phyloP scores from a whole-genome alignment of 1,140 invertebrate species.

The Hypsibius dujardini region DNA sequence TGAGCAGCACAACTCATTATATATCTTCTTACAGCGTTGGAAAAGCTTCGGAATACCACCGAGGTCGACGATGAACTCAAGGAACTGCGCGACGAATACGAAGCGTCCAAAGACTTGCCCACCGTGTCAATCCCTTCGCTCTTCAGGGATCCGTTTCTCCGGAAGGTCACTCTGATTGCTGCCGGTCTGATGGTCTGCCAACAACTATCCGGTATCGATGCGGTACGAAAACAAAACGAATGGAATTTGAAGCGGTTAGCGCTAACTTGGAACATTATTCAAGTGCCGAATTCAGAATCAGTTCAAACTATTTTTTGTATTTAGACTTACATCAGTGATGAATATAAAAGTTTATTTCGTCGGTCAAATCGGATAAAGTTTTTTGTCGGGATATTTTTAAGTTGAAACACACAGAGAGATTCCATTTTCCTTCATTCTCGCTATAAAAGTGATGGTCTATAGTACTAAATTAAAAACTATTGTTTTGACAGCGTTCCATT shows the following conservation, averaged over 20 bases:
- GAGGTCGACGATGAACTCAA: conserved; percentile 80
- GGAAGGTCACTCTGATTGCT: conserved; percentile 29
- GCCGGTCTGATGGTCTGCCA: conserved; percentile 31
- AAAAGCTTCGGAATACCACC: conserved; percentile 61
- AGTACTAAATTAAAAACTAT: too few relatives aligned
- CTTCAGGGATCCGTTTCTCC: conserved; percentile 25
- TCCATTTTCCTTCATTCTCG: too few relatives aligned
- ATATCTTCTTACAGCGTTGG: conserved; percentile 40
- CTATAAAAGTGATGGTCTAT: too few relatives aligned
- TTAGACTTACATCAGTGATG: conserved; percentile 1
- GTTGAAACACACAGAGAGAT: too few relatives aligned
- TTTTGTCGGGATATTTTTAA: too few relatives aligned
- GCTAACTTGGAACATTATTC: neutral
- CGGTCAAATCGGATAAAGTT: too few relatives aligned
- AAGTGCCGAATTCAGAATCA: too few relatives aligned
- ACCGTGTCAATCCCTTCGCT: conserved; percentile 26
- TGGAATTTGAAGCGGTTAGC: neutral
- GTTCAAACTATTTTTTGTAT: neutral
- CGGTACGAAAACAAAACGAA: conserved; percentile 28
- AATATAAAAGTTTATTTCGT: too few relatives aligned
- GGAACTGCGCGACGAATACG: conserved; percentile 79
- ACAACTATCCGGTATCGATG: conserved; percentile 35
- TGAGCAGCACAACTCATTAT: neutral
- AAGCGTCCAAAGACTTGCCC: conserved; percentile 16
- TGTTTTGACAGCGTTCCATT: too few relatives aligned